phyloP scores from a whole-genome alignment of 2,797 vertebrate genomes.

The Kryptolebias ocellatus region DNA sequence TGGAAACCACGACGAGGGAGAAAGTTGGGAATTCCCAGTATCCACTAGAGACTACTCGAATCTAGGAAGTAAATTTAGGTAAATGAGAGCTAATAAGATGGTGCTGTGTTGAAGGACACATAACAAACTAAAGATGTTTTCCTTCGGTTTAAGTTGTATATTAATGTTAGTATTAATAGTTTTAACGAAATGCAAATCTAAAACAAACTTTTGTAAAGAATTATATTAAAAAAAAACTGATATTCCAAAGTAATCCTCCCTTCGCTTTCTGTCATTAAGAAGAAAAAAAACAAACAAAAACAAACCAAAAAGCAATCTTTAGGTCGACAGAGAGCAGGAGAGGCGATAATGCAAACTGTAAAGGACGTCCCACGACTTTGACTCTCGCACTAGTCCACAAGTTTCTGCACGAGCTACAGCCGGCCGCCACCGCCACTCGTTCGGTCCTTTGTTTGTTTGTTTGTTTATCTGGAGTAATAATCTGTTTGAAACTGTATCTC shows the following conservation, averaged over 20 bases:
- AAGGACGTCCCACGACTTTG: conserved; percentile 77
- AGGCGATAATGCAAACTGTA: conserved; percentile 84
- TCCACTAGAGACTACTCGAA: conserved; percentile 63
- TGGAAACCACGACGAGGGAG: conserved; percentile 65
- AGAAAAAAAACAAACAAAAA: conserved; percentile 78
- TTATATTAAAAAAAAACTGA: conserved; percentile 84
- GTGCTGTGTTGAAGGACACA: conserved; percentile 83
- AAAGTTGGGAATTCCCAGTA: conserved; percentile 55
- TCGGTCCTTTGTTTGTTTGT: conserved; percentile 55
- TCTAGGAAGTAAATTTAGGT: conserved; percentile 73
- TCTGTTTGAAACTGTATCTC: conserved; percentile 78
- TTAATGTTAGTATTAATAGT: conserved; percentile 86
- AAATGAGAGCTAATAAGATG: conserved; percentile 77
- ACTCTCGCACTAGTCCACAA: conserved; percentile 83
- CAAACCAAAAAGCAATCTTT: conserved; percentile 86
- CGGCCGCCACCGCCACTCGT: conserved; percentile 49
- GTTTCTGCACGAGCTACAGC: conserved; percentile 83
- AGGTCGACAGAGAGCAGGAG: conserved; percentile 82
- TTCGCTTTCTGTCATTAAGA: conserved; percentile 85
- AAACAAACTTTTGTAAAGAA: conserved; percentile 83
- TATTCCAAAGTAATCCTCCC: conserved; percentile 88
- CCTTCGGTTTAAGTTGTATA: conserved; percentile 85
- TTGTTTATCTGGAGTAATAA: conserved; percentile 53
- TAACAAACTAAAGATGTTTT: conserved; percentile 85
- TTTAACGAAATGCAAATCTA: conserved; percentile 87